Evolutionary conservation across 2,888 invertebrate genomes (phyloP).

Genomic region (Rhabditoides inermis): DNA sequence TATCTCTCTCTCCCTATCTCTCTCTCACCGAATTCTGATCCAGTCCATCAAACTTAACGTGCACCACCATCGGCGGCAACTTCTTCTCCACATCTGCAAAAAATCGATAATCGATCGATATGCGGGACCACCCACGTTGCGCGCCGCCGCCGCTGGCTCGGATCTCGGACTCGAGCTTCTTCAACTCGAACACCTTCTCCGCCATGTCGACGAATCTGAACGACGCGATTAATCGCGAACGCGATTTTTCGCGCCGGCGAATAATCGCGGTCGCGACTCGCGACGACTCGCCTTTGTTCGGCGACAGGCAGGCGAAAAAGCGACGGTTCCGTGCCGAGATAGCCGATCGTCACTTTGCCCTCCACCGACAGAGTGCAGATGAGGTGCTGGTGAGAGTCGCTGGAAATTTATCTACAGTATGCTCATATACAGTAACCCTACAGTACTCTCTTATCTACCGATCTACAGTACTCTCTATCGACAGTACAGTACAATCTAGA

Average conservation of each 20-base stretch:
- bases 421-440: no score
- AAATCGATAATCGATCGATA: background rate
- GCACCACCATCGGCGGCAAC: background rate
- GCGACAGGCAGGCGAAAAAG: constrained; percentile 8
- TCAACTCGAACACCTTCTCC: constrained; percentile 11
- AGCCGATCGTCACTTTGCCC: constrained; percentile 20
- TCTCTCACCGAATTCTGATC: no score
- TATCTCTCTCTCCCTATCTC: no score
- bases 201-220: constrained; percentile 9
- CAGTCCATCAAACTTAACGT: background rate
- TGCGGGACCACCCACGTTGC: background rate
- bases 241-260: no score
- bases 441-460: no score
- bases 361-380: constrained; percentile 7
- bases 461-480: no score
- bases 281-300: constrained; percentile 24
- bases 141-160: background rate
- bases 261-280: constrained; percentile 12
- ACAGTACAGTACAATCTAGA: background rate
- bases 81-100: background rate
- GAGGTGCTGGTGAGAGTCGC: no score
- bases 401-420: no score
- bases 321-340: constrained; percentile 18
- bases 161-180: constrained; percentile 12
- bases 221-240: no score